These are phyloP conservation scores for Archips xylosteana DNA, from an alignment of 2,888 invertebrate species.

Conservation along the genomic window DNA sequence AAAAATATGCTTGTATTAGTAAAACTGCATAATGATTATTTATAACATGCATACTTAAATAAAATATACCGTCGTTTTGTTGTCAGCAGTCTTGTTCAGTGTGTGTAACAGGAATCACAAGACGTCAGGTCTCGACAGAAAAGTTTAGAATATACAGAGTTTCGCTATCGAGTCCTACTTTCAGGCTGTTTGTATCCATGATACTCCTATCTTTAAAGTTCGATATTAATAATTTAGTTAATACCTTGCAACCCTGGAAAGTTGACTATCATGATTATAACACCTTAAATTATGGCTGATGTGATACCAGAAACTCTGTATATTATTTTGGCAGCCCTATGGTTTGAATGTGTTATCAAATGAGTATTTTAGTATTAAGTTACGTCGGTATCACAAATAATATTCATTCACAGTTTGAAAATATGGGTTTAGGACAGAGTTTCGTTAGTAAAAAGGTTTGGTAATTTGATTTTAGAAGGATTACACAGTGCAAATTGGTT, in stretches of 20 bases:
- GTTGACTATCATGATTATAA: constrained; percentile 15
- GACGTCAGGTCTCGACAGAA: constrained; percentile 22
- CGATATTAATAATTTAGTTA: not conserved
- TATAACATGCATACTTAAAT: constrained; percentile 8
- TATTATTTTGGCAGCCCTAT: constrained; percentile 82
- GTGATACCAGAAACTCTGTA: constrained; percentile 62
- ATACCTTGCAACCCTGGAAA: not conserved
- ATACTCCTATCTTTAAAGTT: not conserved
- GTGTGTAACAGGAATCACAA: constrained; percentile 43
- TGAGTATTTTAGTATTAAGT: constrained; percentile 41
- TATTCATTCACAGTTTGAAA: constrained; percentile 1
- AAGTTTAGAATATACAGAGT: constrained; percentile 49
- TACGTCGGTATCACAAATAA: not conserved
- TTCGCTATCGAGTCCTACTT: constrained; percentile 47
- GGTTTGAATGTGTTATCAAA: constrained; percentile 53
- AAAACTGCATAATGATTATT: not conserved
- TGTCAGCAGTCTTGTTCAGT: constrained; percentile 62
- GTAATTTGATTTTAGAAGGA: not conserved
- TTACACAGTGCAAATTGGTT: not conserved
- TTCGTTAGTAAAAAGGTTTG: not conserved
- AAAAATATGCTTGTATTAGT: not conserved
- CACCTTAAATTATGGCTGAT: constrained; percentile 32
- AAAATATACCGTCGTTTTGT: constrained; percentile 42
- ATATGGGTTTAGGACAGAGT: constrained; percentile 8
- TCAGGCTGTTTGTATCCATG: constrained; percentile 46